These are phyloP conservation scores for Tylochromis polylepis DNA, from an alignment of 2,113 vertebrate genomes.

Conservation along the genomic window DNA sequence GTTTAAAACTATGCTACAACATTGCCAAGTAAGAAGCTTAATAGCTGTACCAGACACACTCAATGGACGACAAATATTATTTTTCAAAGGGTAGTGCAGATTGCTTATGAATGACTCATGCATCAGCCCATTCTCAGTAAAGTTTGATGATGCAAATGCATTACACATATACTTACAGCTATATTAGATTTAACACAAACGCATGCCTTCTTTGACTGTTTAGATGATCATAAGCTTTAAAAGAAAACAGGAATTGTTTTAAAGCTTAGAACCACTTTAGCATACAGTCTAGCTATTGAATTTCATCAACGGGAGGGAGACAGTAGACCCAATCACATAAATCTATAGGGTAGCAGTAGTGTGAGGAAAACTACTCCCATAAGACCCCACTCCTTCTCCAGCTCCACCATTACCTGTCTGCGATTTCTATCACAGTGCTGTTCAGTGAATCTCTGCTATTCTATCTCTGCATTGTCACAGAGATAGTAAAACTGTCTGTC, in stretches of 20 bases:
- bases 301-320: constrained; percentile 36
- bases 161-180: neutral
- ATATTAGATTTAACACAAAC: neutral
- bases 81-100: neutral
- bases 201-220: neutral
- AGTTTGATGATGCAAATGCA: neutral
- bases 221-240: neutral
- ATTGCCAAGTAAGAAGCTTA: neutral
- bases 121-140: neutral
- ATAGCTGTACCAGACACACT: neutral
- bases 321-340: constrained; percentile 8
- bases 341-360: constrained; percentile 14
- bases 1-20: neutral
- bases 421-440: constrained; percentile 41
- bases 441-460: constrained; percentile 31
- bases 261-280: neutral
- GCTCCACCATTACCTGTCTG: constrained; percentile 22
- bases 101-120: neutral
- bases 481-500: constrained; percentile 38
- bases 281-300: neutral
- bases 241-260: neutral
- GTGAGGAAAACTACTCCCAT: constrained; percentile 18
- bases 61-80: neutral
- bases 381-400: constrained; percentile 12
- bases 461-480: constrained; percentile 32